phyloP scores from a whole-genome alignment of 1,140 invertebrate species.

The Drosophila funebris region DNA sequence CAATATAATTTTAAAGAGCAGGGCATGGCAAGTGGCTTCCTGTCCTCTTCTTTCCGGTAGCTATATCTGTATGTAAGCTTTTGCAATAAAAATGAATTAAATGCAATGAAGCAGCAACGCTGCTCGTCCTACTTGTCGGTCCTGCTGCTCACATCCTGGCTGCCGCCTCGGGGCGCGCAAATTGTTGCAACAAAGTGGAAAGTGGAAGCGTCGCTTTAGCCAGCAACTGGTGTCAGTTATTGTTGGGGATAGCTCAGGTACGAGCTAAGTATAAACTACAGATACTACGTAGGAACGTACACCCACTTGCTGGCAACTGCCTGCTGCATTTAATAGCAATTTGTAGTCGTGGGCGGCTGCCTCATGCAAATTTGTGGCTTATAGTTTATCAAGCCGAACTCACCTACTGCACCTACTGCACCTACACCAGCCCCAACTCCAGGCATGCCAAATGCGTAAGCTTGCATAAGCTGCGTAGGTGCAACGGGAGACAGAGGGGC shows the following conservation, averaged over 20 bases:
- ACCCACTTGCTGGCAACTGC: constrained; percentile 20
- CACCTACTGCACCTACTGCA: neutral
- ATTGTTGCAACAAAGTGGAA: constrained; percentile 78
- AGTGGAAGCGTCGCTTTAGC: constrained; percentile 14
- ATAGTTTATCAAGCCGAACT: constrained; percentile 72
- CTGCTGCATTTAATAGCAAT: constrained; percentile 75
- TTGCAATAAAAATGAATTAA: constrained; percentile 82
- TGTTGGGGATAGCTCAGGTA: constrained; percentile 59
- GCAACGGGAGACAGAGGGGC: neutral
- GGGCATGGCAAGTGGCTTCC: constrained; percentile 68
- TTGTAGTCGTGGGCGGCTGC: constrained; percentile 68
- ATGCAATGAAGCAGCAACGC: constrained; percentile 74
- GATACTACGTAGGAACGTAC: constrained; percentile 45
- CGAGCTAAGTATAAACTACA: constrained; percentile 44
- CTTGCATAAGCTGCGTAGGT: constrained; percentile 69
- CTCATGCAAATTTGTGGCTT: constrained; percentile 79
- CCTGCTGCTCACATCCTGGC: constrained; percentile 26
- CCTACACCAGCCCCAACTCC: neutral
- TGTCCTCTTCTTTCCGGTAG: constrained; percentile 33
- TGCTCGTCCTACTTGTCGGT: constrained; percentile 16
- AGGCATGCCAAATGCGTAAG: constrained; percentile 69
- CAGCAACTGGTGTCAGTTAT: constrained; percentile 79
- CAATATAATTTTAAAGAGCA: constrained; percentile 80
- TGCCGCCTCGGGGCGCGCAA: constrained; percentile 57
- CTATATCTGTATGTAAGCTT: constrained; percentile 75